phyloP scores from a whole-genome alignment of 2,113 vertebrate species.

The Leucopsar rothschildi region DNA sequence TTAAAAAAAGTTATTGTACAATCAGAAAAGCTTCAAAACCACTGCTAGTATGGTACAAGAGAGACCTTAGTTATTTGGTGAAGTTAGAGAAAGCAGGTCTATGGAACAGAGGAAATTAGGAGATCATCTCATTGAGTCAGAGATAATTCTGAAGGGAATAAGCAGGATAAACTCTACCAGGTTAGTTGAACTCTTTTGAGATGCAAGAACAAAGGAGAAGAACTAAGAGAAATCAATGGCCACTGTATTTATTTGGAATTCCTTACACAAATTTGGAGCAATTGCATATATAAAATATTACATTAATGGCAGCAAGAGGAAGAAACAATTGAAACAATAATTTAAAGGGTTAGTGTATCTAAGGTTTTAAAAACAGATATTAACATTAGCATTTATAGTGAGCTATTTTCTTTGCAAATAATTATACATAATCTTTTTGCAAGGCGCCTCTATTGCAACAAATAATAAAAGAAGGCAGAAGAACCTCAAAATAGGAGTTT shows the following conservation, averaged over 20 bases:
- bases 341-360: background rate
- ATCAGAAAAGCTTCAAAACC: background rate
- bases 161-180: slow-evolving; percentile 18
- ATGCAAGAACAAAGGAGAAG: background rate
- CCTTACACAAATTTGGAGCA: background rate
- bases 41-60: background rate
- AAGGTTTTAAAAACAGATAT: background rate
- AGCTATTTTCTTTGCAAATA: background rate
- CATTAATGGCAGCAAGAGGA: background rate
- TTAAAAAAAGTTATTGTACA: background rate
- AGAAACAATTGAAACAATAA: background rate
- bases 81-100: slow-evolving; percentile 18
- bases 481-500: background rate
- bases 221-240: background rate
- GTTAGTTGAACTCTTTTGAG: background rate
- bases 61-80: background rate
- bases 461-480: background rate
- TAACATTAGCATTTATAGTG: background rate
- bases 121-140: background rate
- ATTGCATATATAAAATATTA: background rate
- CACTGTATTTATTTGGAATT: background rate
- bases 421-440: background rate
- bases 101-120: background rate
- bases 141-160: background rate
- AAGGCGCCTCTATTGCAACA: background rate